A percentile compares a stretch with the other conserved stretches of the same genome.
These are phyloP conservation scores for Subanguina moxae DNA, from an alignment of 1,140 invertebrate genomes.

Conservation along the genomic window DNA sequence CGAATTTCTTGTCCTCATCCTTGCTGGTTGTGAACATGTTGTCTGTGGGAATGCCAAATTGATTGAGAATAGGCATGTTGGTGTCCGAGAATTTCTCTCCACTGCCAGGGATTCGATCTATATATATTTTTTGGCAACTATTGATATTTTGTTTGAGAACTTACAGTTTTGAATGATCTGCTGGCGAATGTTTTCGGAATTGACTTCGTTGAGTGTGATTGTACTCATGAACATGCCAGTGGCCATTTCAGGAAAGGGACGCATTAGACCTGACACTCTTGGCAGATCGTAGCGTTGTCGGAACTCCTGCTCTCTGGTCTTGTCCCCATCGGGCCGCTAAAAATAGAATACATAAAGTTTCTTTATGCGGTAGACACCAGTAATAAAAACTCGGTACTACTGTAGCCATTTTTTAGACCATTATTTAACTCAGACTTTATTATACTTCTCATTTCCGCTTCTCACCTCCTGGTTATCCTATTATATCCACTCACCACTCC, in stretches of 20 bases:
- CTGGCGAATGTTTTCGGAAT: conserved; percentile 44
- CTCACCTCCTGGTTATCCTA: too few species aligned
- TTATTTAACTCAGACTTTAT: too few species aligned
- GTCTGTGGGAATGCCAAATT: conserved; percentile 45
- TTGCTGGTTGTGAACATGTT: conserved; percentile 56
- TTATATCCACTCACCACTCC: conserved; percentile 48
- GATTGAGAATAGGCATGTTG: conserved; percentile 42
- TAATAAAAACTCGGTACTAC: neutral
- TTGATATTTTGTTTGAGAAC: conserved; percentile 10
- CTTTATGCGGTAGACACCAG: neutral
- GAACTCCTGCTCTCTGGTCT: conserved; percentile 46
- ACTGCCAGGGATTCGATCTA: conserved; percentile 41
- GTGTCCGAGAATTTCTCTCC: conserved; percentile 46
- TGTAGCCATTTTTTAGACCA: neutral
- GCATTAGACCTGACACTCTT: conserved; percentile 41
- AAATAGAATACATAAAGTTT: conserved; percentile 18
- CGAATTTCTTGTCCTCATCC: conserved; percentile 58
- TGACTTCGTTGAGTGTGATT: conserved; percentile 48
- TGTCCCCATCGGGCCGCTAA: conserved; percentile 51
- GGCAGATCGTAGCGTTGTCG: conserved; percentile 45
- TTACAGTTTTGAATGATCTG: conserved; percentile 45
- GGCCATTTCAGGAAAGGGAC: conserved; percentile 45
- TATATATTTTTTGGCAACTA: conserved; percentile 13
- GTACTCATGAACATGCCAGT: conserved; percentile 45
- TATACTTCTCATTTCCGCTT: too few species aligned